These are phyloP conservation scores for Drosophila affinis DNA, from an alignment of 2,888 invertebrate species.

Conservation along the genomic window DNA sequence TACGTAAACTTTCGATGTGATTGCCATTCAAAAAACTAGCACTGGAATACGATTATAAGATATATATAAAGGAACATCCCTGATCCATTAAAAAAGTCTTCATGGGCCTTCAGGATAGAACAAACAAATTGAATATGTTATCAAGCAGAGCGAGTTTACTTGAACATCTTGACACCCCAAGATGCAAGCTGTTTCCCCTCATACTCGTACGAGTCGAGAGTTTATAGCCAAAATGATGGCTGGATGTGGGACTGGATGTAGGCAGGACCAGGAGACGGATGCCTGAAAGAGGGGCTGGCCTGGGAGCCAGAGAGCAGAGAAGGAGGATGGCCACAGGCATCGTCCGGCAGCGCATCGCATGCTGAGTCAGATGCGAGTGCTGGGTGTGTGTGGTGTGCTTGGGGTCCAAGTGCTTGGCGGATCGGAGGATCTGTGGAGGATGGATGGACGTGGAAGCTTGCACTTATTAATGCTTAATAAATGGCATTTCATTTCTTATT, in stretches of 20 bases:
- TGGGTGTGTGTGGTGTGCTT: conserved; percentile 7
- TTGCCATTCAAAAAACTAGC: neutral
- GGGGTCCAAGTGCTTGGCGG: conserved; percentile 59
- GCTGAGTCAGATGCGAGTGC: conserved; percentile 50
- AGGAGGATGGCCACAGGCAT: conserved; percentile 44
- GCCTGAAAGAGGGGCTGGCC: neutral
- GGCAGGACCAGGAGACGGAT: conserved; percentile 12
- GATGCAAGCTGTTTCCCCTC: neutral
- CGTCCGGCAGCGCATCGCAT: conserved; percentile 30
- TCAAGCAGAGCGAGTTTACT: conserved; percentile 1
- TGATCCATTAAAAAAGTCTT: neutral
- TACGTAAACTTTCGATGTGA: neutral
- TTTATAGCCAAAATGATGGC: conserved; percentile 43
- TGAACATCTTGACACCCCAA: conserved; percentile 13
- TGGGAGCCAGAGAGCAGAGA: neutral
- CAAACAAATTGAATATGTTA: neutral
- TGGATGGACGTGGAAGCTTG: conserved; percentile 70
- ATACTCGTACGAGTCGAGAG: neutral
- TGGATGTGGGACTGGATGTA: neutral
- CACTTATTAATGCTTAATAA: conserved; percentile 84
- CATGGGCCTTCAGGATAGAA: neutral
- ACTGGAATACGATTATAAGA: neutral
- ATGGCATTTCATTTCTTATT: conserved; percentile 84
- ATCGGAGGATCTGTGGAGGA: conserved; percentile 26
- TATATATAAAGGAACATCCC: neutral